Conservation (phyloP, 2,888 invertebrate species). For the Salpingus planirostris region DNA sequence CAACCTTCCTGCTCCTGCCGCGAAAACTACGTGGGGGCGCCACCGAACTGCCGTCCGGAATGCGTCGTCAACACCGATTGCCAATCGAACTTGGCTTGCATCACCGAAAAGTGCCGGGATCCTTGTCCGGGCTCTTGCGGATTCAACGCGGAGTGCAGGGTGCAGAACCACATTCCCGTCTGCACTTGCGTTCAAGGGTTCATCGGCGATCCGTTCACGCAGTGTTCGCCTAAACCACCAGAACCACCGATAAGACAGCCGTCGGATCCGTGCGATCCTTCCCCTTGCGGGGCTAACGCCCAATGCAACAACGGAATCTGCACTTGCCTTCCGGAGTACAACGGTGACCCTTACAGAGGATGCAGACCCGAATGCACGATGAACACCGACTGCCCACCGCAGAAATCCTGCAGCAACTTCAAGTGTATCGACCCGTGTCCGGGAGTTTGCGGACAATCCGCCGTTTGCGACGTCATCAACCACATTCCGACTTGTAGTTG, state of each 20-base stretch:
- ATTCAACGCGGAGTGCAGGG: conserved; percentile 59
- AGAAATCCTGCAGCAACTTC: conserved; percentile 66
- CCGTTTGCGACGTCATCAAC: conserved; percentile 70
- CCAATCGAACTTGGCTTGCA: conserved; percentile 56
- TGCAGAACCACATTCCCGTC: conserved; percentile 61
- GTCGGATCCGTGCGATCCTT: conserved; percentile 61
- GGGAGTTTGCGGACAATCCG: conserved; percentile 69
- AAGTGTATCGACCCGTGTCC: conserved; percentile 74
- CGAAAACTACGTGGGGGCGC: conserved; percentile 59
- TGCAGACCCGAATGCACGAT: conserved; percentile 76
- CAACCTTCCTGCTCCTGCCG: conserved; percentile 62
- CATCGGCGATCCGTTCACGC: conserved; percentile 59
- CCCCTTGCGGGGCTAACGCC: conserved; percentile 72
- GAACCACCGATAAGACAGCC: too few species aligned
- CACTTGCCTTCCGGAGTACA: conserved; percentile 59
- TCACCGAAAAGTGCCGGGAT: conserved; percentile 62
- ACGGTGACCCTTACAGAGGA: conserved; percentile 64
- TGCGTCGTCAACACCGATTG: conserved; percentile 64
- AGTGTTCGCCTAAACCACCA: conserved; percentile 43
- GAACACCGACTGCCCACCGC: conserved; percentile 67
- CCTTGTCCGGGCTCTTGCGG: conserved; percentile 66
- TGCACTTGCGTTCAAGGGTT: conserved; percentile 53
- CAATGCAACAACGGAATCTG: conserved; percentile 63
- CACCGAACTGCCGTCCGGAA: conserved; percentile 69
- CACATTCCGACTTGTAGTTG: conserved; percentile 79